These are phyloP conservation scores for Tenthredo livida DNA, from an alignment of 2,888 invertebrate species.

Conservation along the genomic window DNA sequence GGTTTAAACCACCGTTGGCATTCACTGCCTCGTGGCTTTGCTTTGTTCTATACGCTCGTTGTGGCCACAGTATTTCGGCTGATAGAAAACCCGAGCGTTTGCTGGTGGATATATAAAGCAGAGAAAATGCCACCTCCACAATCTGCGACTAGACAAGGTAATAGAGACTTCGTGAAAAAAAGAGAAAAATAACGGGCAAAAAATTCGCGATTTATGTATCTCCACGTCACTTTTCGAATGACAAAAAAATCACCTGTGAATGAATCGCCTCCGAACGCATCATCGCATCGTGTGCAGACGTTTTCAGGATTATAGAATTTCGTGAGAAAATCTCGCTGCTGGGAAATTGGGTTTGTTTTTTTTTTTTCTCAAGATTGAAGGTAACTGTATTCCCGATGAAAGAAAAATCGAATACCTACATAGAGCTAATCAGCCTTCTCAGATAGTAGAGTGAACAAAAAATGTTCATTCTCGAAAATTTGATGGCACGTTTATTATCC, in stretches of 20 bases:
- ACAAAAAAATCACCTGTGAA: background rate
- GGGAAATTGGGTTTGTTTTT: background rate
- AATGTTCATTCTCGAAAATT: background rate
- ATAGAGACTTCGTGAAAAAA: background rate
- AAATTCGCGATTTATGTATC: background rate
- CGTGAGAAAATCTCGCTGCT: background rate
- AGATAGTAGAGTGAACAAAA: background rate
- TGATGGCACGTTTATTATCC: background rate
- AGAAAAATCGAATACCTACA: too few species aligned
- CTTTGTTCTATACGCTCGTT: background rate
- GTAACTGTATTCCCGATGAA: background rate
- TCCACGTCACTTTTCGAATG: background rate
- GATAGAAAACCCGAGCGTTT: background rate
- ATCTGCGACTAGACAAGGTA: background rate
- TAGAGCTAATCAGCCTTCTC: background rate
- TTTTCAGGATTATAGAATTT: background rate
- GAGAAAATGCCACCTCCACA: background rate
- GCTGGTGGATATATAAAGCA: background rate
- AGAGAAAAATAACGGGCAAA: background rate
- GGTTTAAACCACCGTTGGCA: background rate
- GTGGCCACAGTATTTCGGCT: background rate
- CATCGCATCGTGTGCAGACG: background rate
- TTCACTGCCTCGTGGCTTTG: constrained; percentile 2
- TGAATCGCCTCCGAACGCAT: background rate
- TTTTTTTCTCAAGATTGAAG: background rate